These are phyloP conservation scores for Ctenochaetus hawaiiensis DNA, from an alignment of 2,797 vertebrate genomes.

Conservation along the genomic window DNA sequence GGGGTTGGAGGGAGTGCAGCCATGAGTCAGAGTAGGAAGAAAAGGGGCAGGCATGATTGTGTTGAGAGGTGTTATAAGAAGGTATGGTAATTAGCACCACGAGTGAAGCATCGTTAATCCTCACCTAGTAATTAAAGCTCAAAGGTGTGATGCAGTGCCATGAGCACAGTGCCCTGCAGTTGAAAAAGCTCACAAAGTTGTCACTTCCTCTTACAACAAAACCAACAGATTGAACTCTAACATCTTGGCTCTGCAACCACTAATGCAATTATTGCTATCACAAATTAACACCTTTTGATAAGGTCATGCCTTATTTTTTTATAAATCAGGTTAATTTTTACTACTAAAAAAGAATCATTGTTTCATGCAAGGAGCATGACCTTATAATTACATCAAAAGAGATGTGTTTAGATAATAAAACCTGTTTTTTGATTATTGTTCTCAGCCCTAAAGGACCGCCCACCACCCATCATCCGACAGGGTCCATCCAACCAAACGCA, in stretches of 20 bases:
- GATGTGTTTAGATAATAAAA: constrained; percentile 32
- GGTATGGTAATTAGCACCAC: constrained; percentile 84
- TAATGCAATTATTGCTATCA: constrained; percentile 70
- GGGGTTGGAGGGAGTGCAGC: constrained; percentile 41
- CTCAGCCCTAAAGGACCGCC: constrained; percentile 93
- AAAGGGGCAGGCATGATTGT: constrained; percentile 70
- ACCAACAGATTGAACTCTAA: constrained; percentile 62
- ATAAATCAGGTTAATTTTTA: constrained; percentile 41
- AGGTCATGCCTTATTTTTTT: constrained; percentile 63
- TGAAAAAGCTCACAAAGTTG: constrained; percentile 70
- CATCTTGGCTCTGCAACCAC: constrained; percentile 59
- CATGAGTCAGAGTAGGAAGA: constrained; percentile 64
- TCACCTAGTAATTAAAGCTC: constrained; percentile 85
- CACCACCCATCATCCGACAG: constrained; percentile 95
- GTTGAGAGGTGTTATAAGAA: constrained; percentile 80
- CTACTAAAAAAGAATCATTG: constrained; percentile 25
- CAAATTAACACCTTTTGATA: constrained; percentile 77
- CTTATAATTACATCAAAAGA: constrained; percentile 40
- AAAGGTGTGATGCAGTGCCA: constrained; percentile 81
- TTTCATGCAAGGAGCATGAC: constrained; percentile 30
- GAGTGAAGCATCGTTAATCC: constrained; percentile 84
- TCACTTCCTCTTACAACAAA: constrained; percentile 77
- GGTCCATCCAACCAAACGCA: constrained; percentile 94
- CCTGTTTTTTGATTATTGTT: constrained; percentile 37
- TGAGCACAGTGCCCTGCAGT: constrained; percentile 67